Evolutionary conservation across 2,797 vertebrate species (phyloP).

Genomic region (Premnoplex brunnescens): DNA sequence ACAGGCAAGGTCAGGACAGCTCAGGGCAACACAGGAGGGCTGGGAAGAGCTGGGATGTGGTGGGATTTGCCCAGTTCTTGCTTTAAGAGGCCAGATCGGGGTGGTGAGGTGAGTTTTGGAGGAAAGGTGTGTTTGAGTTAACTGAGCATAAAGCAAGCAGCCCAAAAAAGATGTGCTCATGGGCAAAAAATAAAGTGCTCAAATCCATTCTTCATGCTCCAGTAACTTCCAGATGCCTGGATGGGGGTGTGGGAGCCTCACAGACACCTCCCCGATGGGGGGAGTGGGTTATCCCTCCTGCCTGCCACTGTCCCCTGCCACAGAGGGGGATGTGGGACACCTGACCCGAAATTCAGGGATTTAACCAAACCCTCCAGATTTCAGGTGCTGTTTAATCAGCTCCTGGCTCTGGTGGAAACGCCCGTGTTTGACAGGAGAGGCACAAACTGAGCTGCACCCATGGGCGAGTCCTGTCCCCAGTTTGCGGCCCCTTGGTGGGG

Average conservation of each 20-base stretch:
- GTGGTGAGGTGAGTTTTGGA: fast-evolving
- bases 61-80: neutral
- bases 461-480: fast-evolving
- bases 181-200: neutral
- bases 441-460: neutral
- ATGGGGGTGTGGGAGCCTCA: neutral
- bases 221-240: neutral
- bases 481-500: neutral
- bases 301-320: neutral
- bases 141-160: neutral
- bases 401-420: neutral
- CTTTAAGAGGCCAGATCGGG: fast-evolving
- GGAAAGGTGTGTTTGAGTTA: neutral
- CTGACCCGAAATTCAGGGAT: neutral
- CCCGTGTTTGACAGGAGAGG: neutral
- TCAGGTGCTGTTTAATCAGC: neutral
- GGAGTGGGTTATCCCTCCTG: neutral
- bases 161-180: neutral
- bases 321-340: fast-evolving
- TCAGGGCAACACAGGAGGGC: neutral
- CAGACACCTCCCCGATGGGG: neutral
- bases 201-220: neutral
- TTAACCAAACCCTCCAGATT: neutral
- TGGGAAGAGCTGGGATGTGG: neutral
- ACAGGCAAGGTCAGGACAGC: neutral